phyloP scores from a whole-genome alignment of 2,888 invertebrate genomes.

The Sinodicranocentrus sp. region DNA sequence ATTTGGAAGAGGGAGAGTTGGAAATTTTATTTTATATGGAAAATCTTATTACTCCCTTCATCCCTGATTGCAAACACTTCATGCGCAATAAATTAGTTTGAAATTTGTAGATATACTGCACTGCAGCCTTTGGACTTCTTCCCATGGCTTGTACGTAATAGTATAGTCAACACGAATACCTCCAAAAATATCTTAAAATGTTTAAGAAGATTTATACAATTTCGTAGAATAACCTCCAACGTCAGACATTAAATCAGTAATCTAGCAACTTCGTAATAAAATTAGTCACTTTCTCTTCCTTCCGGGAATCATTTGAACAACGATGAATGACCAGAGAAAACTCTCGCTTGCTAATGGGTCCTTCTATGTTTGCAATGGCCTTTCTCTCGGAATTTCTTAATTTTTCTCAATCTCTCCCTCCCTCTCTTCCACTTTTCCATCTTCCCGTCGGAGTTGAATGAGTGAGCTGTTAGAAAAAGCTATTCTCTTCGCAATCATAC shows the following conservation, averaged over 20 bases:
- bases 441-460: neutral
- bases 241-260: constrained; percentile 49
- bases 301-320: constrained; percentile 50
- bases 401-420: constrained; percentile 31
- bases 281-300: constrained; percentile 53
- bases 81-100: constrained; percentile 18
- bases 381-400: constrained; percentile 31
- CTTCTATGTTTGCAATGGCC: neutral
- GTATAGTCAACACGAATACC: neutral
- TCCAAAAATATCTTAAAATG: neutral
- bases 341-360: constrained; percentile 28
- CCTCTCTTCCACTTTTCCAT: neutral
- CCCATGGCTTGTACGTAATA: neutral
- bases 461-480: neutral
- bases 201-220: neutral
- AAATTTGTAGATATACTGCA: neutral
- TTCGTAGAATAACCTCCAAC: constrained; percentile 29
- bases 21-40: too few species aligned
- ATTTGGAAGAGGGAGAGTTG: too few species aligned
- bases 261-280: constrained; percentile 48
- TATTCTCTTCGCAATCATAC: constrained; percentile 21
- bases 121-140: neutral
- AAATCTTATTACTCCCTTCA: constrained; percentile 41
- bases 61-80: constrained; percentile 47
- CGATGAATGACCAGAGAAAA: constrained; percentile 48